Base-by-base conservation (phyloP, 2,888 invertebrate genomes). In the Neoascia interrupta region DNA sequence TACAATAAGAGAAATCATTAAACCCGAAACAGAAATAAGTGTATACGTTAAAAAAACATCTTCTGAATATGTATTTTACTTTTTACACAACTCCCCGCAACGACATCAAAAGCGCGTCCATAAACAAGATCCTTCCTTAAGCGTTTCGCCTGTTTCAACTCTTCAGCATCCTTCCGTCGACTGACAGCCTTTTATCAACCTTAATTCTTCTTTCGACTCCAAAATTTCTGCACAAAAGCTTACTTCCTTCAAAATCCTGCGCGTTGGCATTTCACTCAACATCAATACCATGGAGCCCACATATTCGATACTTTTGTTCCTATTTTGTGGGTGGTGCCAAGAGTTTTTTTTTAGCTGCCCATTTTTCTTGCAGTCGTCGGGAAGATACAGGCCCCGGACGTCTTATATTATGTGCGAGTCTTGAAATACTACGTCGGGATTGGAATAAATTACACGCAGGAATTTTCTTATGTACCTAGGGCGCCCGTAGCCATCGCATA, bases 391-490 rank as follows among this genome's bases (percentile, higher is more conserved):
- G 60, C 80, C 61, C 79, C 79, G 68, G 63, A 69, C 51, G 66
- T 81, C 81, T 76, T 82, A 84, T 82, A 84, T 84, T 81, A 83
- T 84, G 82, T 84, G 84, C 81, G 74, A 81, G 66, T 81, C 76
- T 82, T 84, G 82, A 84, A 83, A 82, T 84, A 83, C 84, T 83
- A 82, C 81, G 82, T 82, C 82, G 82, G 83, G 84, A 84, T 84
- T 84, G 84, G 84, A 84, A 84, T 84, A 84, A 84, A 84, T 84
- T 84, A 83, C 74, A 81, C 76, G 73, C 72, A 76, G 69, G 79
- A 68, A 66, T 81, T 70, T 70, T 81, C 56, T 47, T 81, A 76
- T 81, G 36, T 81, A 73, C 76, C 37, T 11, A 51, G 36, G 54
- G 53, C 53, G 63, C 39, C 56, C 41, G 63, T 68, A 53, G 51